Evolutionary conservation across 1,140 invertebrate species (phyloP).

Genomic region (Caenorhabditis briggsae): DNA sequence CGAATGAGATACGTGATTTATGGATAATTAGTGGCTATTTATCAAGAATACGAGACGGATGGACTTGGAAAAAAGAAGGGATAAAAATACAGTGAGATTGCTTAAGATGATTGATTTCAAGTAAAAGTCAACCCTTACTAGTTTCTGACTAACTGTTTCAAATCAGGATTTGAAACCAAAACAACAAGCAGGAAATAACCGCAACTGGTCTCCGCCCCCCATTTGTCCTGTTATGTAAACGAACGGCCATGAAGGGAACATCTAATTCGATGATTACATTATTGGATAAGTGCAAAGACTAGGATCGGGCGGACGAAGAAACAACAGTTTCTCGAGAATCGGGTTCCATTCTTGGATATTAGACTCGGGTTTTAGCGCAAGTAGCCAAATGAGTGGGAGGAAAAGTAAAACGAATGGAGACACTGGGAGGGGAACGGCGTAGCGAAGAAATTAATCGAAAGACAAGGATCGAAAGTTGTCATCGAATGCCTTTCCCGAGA

Average conservation of each 20-base stretch:
- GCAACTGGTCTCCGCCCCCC: background rate
- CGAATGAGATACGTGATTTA: conserved; percentile 22
- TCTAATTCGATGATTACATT: conserved; percentile 54
- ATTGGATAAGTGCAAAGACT: conserved; percentile 54
- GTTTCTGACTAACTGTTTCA: too few relatives aligned
- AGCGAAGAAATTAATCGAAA: conserved; percentile 46
- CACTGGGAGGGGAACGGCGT: background rate
- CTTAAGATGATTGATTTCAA: too few relatives aligned
- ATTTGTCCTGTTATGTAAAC: conserved; percentile 49
- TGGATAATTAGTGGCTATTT: background rate
- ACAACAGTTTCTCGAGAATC: conserved; percentile 15
- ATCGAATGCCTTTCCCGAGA: conserved; percentile 43
- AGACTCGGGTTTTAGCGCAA: conserved; percentile 21
- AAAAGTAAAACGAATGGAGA: background rate
- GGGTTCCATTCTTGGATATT: conserved; percentile 47
- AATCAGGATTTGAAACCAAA: too few relatives aligned
- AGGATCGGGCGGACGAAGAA: conserved; percentile 32
- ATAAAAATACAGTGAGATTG: too few relatives aligned
- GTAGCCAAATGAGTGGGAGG: conserved; percentile 46
- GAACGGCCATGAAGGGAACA: conserved; percentile 5
- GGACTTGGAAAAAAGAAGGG: too few relatives aligned
- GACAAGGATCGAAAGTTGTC: conserved; percentile 55
- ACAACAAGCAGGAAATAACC: background rate
- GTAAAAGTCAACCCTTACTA: too few relatives aligned
- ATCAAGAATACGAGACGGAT: too few relatives aligned